Base-by-base conservation (phyloP, 2,113 vertebrate genomes). In the Ahaetulla prasina region DNA sequence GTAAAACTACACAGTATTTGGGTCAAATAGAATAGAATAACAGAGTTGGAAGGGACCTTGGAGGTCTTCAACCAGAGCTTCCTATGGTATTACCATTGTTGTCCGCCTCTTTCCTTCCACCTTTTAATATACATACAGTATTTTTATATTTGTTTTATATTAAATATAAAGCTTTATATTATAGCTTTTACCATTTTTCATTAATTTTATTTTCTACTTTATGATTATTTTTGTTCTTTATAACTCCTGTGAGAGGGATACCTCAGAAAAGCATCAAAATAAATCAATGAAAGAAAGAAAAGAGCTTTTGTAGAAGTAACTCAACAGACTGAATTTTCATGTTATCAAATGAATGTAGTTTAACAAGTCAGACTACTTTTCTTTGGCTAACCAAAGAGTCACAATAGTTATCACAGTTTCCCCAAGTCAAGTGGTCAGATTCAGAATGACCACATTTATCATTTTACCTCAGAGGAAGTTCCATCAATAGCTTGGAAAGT, bases 391-490 rank as follows among this genome's bases (percentile, higher is more conserved):
- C 3, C 12, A 22, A 88, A 22, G 12, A 30, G 2, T 47, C 2
- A 57, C 9, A n/a, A 23, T 18, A 50, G 23, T 43, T 25, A n/a
- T 55, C 63, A 74, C 63, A 16, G 87, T 52, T 30, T 30, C 30
- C 22, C 3, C 22, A 89, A 23, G 55, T 85, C 49, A 50, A 53
- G 25, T 10, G 14, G 22, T 49, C 30, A 30, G 68, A 89, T 47
- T 55, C 74, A 53, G 3, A 16, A 25, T 30, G 10, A 4, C 14
- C 60, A 4, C 0, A 2, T 5, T 0, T 55, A 35, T 45, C 8
- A 25, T 39, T 88, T 88, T 55, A 88, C 96, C 94, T 94, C 93
- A 53, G 74, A 89, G 85, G 93, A 92, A 94, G 90, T 20, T 52
- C 87, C 0, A 11, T n/a, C 47, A 23, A 92, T 90, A 0, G 12